Evolutionary conservation across 2,888 invertebrate genomes (phyloP).

Genomic region (Harmothoe impar): DNA sequence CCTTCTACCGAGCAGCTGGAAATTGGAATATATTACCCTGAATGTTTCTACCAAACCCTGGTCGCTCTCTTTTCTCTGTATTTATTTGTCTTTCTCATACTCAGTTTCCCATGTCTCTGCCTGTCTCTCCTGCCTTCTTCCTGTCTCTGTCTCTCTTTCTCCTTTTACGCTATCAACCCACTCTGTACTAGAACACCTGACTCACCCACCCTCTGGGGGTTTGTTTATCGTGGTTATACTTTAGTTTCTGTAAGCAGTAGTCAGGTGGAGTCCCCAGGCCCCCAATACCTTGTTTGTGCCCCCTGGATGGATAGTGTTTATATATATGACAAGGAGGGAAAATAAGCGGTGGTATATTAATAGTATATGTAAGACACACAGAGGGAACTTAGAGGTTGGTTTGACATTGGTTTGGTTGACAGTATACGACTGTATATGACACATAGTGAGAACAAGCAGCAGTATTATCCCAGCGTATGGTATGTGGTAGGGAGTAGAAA

Average conservation of each 20-base stretch:
- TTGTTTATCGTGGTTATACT: background rate
- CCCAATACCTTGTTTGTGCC: background rate
- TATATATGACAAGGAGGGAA: constrained; percentile 14
- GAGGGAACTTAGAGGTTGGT: background rate
- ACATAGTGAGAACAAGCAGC: too few relatives aligned
- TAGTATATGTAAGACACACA: background rate
- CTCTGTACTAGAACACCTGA: background rate
- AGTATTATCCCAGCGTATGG: background rate
- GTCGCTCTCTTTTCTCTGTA: too few relatives aligned
- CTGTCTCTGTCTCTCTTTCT: background rate
- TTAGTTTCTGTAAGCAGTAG: background rate
- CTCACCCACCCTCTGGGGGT: background rate
- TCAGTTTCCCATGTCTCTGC: too few relatives aligned
- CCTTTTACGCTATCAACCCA: background rate
- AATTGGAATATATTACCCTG: too few relatives aligned
- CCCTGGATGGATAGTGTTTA: background rate
- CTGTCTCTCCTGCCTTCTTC: background rate
- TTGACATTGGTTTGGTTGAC: background rate
- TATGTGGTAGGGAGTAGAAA: background rate
- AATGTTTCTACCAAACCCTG: too few relatives aligned
- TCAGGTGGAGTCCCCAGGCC: background rate
- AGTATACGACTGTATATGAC: too few relatives aligned
- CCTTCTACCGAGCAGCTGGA: too few relatives aligned
- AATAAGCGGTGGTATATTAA: background rate
- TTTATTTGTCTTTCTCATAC: too few relatives aligned